phyloP scores from a whole-genome alignment of 2,888 invertebrate genomes.

The Tridacna crocea region DNA sequence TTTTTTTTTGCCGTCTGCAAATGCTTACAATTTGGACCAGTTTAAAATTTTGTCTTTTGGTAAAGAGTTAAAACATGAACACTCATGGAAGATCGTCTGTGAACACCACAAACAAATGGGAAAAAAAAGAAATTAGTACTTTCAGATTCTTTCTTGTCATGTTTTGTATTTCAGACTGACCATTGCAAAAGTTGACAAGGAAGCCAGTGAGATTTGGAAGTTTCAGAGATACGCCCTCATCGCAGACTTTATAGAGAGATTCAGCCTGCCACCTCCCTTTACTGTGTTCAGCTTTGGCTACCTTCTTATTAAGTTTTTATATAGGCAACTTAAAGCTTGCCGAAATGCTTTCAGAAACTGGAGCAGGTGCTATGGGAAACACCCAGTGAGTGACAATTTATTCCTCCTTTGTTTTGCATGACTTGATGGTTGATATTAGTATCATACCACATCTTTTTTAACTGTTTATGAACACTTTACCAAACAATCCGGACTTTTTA shows the following conservation, averaged over 20 bases:
- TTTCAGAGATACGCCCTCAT: conserved; percentile 96
- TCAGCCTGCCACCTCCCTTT: conserved; percentile 96
- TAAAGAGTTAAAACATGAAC: not conserved
- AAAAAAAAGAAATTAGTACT: no score
- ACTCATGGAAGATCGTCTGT: no score
- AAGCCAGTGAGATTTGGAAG: conserved; percentile 99
- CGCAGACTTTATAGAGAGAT: conserved; percentile 98
- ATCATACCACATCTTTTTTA: no score
- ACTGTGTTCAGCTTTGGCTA: conserved; percentile 94
- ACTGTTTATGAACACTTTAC: no score
- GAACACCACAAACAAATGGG: no score
- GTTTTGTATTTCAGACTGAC: conserved; percentile 81
- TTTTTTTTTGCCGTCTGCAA: no score
- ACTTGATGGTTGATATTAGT: no score
- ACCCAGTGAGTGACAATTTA: conserved; percentile 27
- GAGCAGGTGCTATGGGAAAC: conserved; percentile 47
- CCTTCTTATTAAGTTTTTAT: conserved; percentile 85
- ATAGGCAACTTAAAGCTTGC: conserved; percentile 49
- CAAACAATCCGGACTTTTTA: no score
- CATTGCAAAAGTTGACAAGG: conserved; percentile 91
- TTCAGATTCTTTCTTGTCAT: no score
- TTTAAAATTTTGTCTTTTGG: not conserved
- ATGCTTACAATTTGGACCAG: no score
- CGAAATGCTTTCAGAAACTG: conserved; percentile 37
- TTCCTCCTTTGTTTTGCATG: no score